These are phyloP conservation scores for Dicyrtoma fusca DNA, from an alignment of 2,888 invertebrate species.

Conservation along the genomic window DNA sequence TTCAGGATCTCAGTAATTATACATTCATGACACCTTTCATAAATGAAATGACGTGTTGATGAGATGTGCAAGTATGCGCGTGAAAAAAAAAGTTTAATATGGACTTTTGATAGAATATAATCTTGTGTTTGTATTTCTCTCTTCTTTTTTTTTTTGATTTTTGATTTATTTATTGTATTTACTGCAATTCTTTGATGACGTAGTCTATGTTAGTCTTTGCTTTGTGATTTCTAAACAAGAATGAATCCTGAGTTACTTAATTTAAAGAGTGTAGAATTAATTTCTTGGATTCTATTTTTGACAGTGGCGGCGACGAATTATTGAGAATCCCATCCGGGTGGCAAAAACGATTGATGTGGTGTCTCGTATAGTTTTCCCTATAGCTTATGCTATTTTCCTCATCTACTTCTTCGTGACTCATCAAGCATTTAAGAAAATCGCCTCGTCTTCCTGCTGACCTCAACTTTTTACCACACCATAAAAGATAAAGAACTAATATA, in stretches of 20 bases:
- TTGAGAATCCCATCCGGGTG: constrained; percentile 80
- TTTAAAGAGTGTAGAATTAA: too few relatives aligned
- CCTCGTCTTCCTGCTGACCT: constrained; percentile 37
- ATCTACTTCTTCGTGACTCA: constrained; percentile 84
- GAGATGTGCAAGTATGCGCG: background rate
- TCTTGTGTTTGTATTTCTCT: too few relatives aligned
- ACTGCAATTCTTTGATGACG: background rate
- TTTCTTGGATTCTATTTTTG: too few relatives aligned
- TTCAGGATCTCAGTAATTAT: too few relatives aligned
- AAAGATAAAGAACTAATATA: too few relatives aligned
- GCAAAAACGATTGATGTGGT: constrained; percentile 76
- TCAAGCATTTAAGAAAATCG: constrained; percentile 36
- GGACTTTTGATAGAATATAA: too few relatives aligned
- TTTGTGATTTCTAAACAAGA: too few relatives aligned
- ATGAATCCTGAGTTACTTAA: too few relatives aligned
- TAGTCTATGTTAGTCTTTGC: background rate
- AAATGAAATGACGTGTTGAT: too few relatives aligned
- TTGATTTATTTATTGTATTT: background rate
- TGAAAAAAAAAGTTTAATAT: too few relatives aligned
- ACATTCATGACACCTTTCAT: too few relatives aligned
- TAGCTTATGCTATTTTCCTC: constrained; percentile 89
- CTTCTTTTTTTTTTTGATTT: too few relatives aligned
- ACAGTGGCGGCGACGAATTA: constrained; percentile 50
- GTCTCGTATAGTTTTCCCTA: constrained; percentile 89
- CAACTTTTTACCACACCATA: constrained; percentile 20